Conservation (phyloP, 2,113 vertebrate species). For the Drymodes brunneopygia region DNA sequence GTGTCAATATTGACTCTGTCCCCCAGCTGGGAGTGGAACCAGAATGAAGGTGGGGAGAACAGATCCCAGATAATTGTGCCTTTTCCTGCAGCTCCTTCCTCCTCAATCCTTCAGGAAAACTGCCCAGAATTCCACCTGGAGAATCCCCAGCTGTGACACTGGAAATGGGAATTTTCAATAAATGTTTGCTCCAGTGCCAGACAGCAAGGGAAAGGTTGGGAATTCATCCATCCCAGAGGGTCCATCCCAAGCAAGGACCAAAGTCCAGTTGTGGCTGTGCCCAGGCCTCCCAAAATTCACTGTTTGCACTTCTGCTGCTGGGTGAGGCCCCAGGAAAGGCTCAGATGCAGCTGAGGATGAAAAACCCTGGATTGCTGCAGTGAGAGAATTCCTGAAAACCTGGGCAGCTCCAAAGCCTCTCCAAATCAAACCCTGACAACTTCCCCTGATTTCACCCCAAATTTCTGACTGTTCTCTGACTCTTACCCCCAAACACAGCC, state of each 20-base stretch:
- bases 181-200: not conserved
- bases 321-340: not conserved
- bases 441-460: not conserved
- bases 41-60: accelerated
- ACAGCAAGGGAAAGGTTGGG: not conserved
- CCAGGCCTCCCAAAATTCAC: not conserved
- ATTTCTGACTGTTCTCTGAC: not conserved
- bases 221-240: not conserved
- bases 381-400: not conserved
- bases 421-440: not conserved
- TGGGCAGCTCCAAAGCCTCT: not conserved
- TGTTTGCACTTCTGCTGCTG: not conserved
- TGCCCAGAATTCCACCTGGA: not conserved
- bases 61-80: not conserved
- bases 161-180: not conserved
- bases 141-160: not conserved
- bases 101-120: not conserved
- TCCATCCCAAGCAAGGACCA: not conserved
- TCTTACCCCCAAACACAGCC: not conserved
- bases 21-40: not conserved
- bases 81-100: not conserved
- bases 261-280: not conserved
- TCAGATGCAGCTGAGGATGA: not conserved
- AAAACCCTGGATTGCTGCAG: not conserved
- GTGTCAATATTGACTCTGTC: not conserved